Evolutionary conservation across 2,797 vertebrate genomes (phyloP).

Genomic region (Lophotriccus pileatus): DNA sequence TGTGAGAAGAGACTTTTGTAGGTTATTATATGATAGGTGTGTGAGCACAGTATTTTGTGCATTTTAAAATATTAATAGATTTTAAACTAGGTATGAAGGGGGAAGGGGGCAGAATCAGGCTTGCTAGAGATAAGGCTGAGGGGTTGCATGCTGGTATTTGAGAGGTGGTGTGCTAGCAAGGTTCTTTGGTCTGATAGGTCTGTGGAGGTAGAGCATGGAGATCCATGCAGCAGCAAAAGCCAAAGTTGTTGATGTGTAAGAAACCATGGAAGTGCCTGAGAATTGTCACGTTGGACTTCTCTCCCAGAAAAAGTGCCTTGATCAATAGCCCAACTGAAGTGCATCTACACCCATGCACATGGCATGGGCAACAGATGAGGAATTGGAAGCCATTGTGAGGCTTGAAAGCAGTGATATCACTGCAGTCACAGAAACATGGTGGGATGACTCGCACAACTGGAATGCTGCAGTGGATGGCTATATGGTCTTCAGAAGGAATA

Average conservation of each 20-base stretch:
- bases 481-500: background rate
- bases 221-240: background rate
- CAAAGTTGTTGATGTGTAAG: background rate
- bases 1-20: background rate
- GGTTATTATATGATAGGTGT: background rate
- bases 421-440: background rate
- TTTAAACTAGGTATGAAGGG: background rate
- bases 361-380: background rate
- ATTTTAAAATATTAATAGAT: background rate
- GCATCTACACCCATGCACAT: background rate
- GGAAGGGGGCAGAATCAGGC: background rate
- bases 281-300: background rate
- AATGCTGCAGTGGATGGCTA: background rate
- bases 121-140: background rate
- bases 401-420: background rate
- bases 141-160: background rate
- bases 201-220: background rate
- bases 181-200: background rate
- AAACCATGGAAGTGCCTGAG: background rate
- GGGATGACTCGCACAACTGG: background rate
- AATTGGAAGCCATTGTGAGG: background rate
- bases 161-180: background rate
- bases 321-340: background rate
- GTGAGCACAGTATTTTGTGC: background rate
- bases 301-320: too few species aligned